Base-by-base conservation (phyloP, 1,140 invertebrate species). In the Leptopilina clavipes region DNA sequence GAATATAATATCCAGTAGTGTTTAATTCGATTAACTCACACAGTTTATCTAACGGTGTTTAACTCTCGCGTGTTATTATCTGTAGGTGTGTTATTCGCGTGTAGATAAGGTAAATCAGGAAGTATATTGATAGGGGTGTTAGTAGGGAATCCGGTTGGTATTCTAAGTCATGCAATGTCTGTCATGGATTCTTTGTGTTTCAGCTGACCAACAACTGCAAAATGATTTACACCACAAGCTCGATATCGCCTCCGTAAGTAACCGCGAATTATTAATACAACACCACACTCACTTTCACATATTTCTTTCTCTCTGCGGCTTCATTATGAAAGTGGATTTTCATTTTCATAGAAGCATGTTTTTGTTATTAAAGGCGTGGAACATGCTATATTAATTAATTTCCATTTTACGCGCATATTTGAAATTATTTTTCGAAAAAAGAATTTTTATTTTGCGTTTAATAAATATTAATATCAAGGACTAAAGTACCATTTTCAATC, bases 1-100 rank as follows among this genome's bases (percentile, higher is more conserved):
- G 59, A 65, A 65, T n/a, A 65, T 73, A 70, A n/a, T 80, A 80
- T 79, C 77, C 79, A 76, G 77, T 79, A 76, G 77, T 79, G 80
- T 79, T 40, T 82, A 80, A 82, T 82, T 82, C 81, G 81, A 82
- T 82, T 82, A 80, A 72, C 81, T 72, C 73, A 75, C 76, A 82
- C 76, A 81, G 45, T 37, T 25, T 48, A 48, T 83, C 79, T 83
- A 83, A 81, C 81, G 79, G 81, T 82, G 79, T 79, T 82, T 75
- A 76, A 65, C 79, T 73, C 77, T 81, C 81, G 77, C 79, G 79
- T 79, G 80, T 78, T 76, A 72, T 54, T 80, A 79, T 82, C 79
- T 71, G 70, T 73, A 80, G 73, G 78, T 74, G 75, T 76, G 77
- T 78, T 31, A 81, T 81, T 81, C 75, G 78, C 71, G 77, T 70